Base-by-base conservation (phyloP, 2,888 invertebrate species). In the Cyclophora albipunctata region DNA sequence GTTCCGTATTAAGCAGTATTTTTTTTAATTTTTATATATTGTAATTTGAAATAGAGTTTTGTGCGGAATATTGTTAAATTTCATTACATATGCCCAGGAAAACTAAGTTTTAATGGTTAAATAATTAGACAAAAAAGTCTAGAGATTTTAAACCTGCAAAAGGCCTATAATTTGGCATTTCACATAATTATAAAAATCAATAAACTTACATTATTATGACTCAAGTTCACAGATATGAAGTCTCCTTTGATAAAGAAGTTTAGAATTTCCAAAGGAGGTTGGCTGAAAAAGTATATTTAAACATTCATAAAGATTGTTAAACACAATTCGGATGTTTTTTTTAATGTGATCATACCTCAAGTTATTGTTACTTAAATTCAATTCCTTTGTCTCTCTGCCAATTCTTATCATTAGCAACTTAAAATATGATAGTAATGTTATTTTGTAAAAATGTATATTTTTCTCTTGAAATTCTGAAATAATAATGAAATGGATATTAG, bases 161-260 rank as follows among this genome's bases (percentile, higher is more conserved):
- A 20, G 20, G 20, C 20, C 20, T 2, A 20, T 20, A 20, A 20
- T 20, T 20, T n/a, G n/a, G n/a, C n/a, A n/a, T n/a, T n/a, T n/a
- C 1, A 20, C 1, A 20, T 20, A 20, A 20, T 20, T 20, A 20
- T 20, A 20, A 20, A 1, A 1, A 20, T 1, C 20, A 20, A 20
- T 20, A 20, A 4, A 70, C 85, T 80, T 67, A 85, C 87, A 65
- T 81, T 71, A 59, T 88, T 88, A 55, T 85, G 55, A 59, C 85
- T 85, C 34, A 88, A 67, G 60, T 87, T 78, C 4, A 88, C 68
- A 20, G 73, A 75, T 43, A 66, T 75, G 35, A 87, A 67, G 48
- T 80, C 76, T 37, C 86, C 84, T 67, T 81, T 86, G 7, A 83
- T 81, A 52, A 88, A 87, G 55, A 85, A 88, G 63, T 87, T 87